Evolutionary conservation across 2,113 vertebrate genomes (phyloP).

Genomic region (Xyliphius kryptos): DNA sequence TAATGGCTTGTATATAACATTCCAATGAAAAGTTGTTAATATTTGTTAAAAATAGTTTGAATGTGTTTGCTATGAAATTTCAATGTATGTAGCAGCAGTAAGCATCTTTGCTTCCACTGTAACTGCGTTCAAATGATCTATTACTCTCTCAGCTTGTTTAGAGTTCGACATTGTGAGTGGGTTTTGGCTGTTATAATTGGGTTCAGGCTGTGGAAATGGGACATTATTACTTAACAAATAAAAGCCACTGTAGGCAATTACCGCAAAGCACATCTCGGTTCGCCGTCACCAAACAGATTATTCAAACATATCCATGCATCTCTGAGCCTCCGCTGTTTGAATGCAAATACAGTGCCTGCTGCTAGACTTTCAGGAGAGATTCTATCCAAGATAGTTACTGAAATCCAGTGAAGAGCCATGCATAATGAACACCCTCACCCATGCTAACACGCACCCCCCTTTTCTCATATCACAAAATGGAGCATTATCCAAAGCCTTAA

Average conservation of each 20-base stretch:
- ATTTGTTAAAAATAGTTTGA: too few species aligned
- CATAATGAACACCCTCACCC: conserved; percentile 28
- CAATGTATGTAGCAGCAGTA: too few species aligned
- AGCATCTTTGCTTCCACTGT: too few species aligned
- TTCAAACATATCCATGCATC: conserved; percentile 51
- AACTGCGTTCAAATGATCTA: too few species aligned
- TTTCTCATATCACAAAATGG: conserved; percentile 48
- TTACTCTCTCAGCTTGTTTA: conserved; percentile 30
- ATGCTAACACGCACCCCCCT: conserved; percentile 11
- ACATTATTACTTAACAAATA: conserved; percentile 45
- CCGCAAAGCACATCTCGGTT: conserved; percentile 57
- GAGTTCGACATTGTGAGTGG: conserved; percentile 12
- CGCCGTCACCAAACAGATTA: conserved; percentile 55
- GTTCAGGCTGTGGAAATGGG: conserved; percentile 33
- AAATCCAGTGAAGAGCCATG: conserved; percentile 49
- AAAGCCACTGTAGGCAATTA: conserved; percentile 57
- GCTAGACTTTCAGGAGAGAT: conserved; percentile 53
- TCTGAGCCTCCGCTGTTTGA: conserved; percentile 61
- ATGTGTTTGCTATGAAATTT: too few species aligned
- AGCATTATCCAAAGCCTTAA: conserved; percentile 66
- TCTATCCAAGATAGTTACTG: conserved; percentile 48
- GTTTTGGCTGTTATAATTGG: conserved; percentile 31
- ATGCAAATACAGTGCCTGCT: conserved; percentile 65
- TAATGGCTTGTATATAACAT: too few species aligned
- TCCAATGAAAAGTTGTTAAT: too few species aligned